A percentile compares a stretch with the other conserved stretches of the same genome.
Evolutionary conservation across 2,113 vertebrate genomes (phyloP).

Genomic region (Campylomormyrus numenius): DNA sequence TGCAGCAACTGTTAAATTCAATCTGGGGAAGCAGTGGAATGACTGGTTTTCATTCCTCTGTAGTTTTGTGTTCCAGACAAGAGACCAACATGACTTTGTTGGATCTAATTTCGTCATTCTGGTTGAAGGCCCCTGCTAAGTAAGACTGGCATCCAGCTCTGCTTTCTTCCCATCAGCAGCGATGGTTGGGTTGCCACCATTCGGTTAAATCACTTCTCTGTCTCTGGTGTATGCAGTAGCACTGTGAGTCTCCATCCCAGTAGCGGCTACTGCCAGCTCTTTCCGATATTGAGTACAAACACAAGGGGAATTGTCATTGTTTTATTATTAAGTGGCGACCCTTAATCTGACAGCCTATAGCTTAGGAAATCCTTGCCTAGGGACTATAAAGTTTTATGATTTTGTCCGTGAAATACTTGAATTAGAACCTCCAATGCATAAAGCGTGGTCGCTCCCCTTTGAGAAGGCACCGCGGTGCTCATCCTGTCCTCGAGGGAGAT

Average conservation of each 20-base stretch:
- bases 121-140: not conserved
- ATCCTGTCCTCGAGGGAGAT: slow-evolving; percentile 16
- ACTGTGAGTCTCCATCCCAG: not conserved
- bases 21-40: slow-evolving; percentile 1
- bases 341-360: not conserved
- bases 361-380: not conserved
- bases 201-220: no score
- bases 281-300: not conserved
- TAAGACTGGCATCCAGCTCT: not conserved
- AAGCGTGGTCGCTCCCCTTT: not conserved
- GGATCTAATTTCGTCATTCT: slow-evolving; percentile 1
- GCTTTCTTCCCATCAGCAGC: not conserved
- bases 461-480: not conserved
- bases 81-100: not conserved
- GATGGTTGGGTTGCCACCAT: not conserved
- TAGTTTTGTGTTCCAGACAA: slow-evolving; percentile 7
- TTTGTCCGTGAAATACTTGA: not conserved
- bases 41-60: not conserved
- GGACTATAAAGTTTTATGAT: slow-evolving; percentile 1
- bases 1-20: slow-evolving; percentile 11
- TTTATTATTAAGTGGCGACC: not conserved
- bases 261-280: not conserved
- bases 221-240: not conserved
- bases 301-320: not conserved
- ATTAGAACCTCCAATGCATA: not conserved